A percentile compares a stretch with the other conserved stretches of the same genome.
Conservation (phyloP, 2,888 invertebrate species). For the Entomobrya multifasciata region DNA sequence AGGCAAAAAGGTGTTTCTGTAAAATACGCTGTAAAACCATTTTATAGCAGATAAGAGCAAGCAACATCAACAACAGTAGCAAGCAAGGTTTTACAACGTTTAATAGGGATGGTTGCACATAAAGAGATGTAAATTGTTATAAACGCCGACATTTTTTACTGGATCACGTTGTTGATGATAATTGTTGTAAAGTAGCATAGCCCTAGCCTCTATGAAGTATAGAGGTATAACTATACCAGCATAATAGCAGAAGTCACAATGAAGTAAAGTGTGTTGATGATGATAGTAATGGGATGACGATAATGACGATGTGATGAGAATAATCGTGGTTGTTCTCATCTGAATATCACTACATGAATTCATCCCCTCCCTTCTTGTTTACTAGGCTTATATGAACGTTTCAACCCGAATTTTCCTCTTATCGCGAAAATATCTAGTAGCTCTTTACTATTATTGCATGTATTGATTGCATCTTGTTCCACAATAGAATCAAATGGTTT, state of each 20-base stretch:
- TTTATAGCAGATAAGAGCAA: slow-evolving; percentile 47
- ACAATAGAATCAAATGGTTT: no score
- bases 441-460: slow-evolving; percentile 2
- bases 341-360: slow-evolving; percentile 32
- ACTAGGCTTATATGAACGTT: not conserved
- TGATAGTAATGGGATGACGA: slow-evolving; percentile 49
- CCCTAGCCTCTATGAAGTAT: not conserved
- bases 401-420: slow-evolving; percentile 4
- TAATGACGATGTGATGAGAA: slow-evolving; percentile 51
- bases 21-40: slow-evolving; percentile 46
- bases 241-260: slow-evolving; percentile 3
- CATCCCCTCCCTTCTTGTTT: not conserved
- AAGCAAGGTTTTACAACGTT: slow-evolving; percentile 23
- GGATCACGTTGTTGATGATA: slow-evolving; percentile 61
- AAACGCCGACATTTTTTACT: slow-evolving; percentile 65
- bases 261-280: slow-evolving; percentile 38
- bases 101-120: slow-evolving; percentile 45
- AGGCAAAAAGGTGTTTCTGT: slow-evolving; percentile 51
- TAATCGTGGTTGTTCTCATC: slow-evolving; percentile 38
- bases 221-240: not conserved
- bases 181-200: slow-evolving; percentile 33
- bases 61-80: slow-evolving; percentile 43
- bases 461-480: slow-evolving; percentile 35
- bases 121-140: slow-evolving; percentile 67
- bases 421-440: not conserved